phyloP scores from a whole-genome alignment of 2,888 invertebrate genomes.

The Drosophila greeni region DNA sequence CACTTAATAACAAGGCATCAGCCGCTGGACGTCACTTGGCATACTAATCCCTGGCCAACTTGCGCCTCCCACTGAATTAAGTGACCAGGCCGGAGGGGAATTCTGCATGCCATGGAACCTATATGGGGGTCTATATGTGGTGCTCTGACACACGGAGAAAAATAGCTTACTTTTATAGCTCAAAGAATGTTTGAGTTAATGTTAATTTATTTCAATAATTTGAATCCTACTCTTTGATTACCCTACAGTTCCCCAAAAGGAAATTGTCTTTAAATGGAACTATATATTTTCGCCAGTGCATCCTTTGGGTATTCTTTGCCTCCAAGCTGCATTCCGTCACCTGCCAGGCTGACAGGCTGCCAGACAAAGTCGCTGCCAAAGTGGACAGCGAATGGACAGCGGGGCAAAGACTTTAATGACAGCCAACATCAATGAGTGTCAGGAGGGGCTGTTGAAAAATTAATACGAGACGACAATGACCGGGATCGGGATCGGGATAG shows the following conservation, averaged over 20 bases:
- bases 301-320: conserved; percentile 9
- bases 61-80: conserved; percentile 43
- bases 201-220: neutral
- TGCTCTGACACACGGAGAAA: neutral
- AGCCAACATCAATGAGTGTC: conserved; percentile 69
- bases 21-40: conserved; percentile 55
- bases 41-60: conserved; percentile 63
- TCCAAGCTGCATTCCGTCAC: conserved; percentile 16
- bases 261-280: neutral
- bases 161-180: neutral
- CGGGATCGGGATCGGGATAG: conserved; percentile 8
- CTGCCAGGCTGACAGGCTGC: conserved; percentile 9
- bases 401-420: conserved; percentile 57
- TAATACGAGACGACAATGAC: conserved; percentile 52
- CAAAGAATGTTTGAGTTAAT: neutral
- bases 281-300: conserved; percentile 12
- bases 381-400: conserved; percentile 58
- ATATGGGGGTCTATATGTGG: conserved; percentile 4
- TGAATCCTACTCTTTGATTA: neutral
- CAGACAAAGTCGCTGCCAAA: conserved; percentile 33
- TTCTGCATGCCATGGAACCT: neutral
- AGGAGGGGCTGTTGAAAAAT: conserved; percentile 59
- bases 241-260: too few relatives aligned
- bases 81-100: conserved; percentile 36
- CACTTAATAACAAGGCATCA: conserved; percentile 64